Conservation (phyloP, 2,888 invertebrate species). For the Drosophila tanythrix region DNA sequence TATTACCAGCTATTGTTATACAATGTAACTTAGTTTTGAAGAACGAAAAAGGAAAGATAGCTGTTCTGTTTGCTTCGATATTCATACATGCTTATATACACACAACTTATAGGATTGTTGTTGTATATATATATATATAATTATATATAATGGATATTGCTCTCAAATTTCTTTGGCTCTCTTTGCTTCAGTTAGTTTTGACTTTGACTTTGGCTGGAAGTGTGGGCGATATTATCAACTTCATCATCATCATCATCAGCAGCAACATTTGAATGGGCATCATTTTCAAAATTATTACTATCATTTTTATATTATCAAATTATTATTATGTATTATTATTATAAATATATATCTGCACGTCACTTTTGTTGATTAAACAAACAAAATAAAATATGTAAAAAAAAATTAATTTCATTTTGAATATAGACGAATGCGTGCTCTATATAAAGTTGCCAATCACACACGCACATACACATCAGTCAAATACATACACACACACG, state of each 20-base stretch:
- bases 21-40: slow-evolving; percentile 38
- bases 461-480: neutral
- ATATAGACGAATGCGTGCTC: slow-evolving; percentile 16
- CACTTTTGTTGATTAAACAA: slow-evolving; percentile 30
- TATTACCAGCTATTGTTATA: slow-evolving; percentile 42
- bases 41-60: slow-evolving; percentile 43
- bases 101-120: neutral
- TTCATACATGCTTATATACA: slow-evolving; percentile 17
- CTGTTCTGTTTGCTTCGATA: slow-evolving; percentile 10
- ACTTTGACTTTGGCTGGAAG: slow-evolving; percentile 52
- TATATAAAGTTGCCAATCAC: slow-evolving; percentile 5
- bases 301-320: slow-evolving; percentile 13
- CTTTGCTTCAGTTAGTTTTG: slow-evolving; percentile 46
- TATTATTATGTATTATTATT: slow-evolving; percentile 14
- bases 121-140: slow-evolving; percentile 2
- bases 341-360: slow-evolving; percentile 29
- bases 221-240: slow-evolving; percentile 31
- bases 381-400: slow-evolving; percentile 44
- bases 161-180: slow-evolving; percentile 15
- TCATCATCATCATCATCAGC: slow-evolving; percentile 23
- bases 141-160: slow-evolving; percentile 1
- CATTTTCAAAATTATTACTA: slow-evolving; percentile 7
- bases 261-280: slow-evolving; percentile 2
- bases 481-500: slow-evolving; percentile 5
- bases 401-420: slow-evolving; percentile 24